A percentile compares a stretch with the other conserved stretches of the same genome.
Evolutionary conservation across 2,113 vertebrate species (phyloP).

Genomic region (Pelecanus crispus): DNA sequence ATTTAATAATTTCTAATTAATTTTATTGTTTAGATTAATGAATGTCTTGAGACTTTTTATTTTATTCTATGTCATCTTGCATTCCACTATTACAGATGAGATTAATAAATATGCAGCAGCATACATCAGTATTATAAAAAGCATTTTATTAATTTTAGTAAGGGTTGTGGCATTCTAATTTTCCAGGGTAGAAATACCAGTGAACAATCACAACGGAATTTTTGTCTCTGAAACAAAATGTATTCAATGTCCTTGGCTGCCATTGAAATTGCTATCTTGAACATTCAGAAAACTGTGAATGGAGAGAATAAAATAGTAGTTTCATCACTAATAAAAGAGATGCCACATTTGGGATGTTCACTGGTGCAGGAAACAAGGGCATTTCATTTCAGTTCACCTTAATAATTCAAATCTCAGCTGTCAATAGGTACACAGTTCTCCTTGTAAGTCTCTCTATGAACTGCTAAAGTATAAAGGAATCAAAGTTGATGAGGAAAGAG

Average conservation of each 20-base stretch:
- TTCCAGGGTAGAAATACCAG: neutral
- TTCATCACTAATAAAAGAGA: conserved; percentile 11
- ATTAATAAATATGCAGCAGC: neutral
- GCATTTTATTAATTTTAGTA: neutral
- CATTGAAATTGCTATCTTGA: neutral
- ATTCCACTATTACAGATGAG: neutral
- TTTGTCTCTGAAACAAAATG: neutral
- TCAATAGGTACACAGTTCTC: conserved; percentile 19
- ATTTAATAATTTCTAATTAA: neutral
- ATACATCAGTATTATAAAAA: neutral
- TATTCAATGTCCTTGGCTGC: neutral
- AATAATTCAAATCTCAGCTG: conserved; percentile 17
- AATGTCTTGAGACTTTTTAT: neutral
- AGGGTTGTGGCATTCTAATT: neutral
- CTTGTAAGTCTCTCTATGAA: neutral
- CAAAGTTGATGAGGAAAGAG: neutral
- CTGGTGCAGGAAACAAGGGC: conserved; percentile 45
- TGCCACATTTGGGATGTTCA: conserved; percentile 26
- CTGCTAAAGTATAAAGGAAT: conserved; percentile 12
- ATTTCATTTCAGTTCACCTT: conserved; percentile 33
- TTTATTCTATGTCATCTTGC: neutral
- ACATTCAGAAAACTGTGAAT: neutral
- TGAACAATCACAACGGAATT: neutral
- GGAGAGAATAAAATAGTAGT: neutral
- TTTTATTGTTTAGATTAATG: neutral